Conservation (phyloP, 2,888 invertebrate species). For the Thyatira batis region DNA sequence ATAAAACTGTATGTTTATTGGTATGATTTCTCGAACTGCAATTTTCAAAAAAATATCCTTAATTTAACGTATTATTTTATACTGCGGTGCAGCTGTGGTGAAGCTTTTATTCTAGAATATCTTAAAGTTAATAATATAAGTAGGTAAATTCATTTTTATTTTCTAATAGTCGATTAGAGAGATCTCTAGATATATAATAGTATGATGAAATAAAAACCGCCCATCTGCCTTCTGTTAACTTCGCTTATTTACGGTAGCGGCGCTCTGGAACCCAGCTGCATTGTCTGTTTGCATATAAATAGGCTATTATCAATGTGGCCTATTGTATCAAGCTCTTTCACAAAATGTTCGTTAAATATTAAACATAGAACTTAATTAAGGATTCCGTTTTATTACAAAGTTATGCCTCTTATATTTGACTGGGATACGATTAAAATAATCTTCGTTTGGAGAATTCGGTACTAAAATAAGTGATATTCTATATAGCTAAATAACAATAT, state of each 20-base stretch:
- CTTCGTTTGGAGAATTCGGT: no score
- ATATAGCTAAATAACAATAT: no score
- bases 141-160: no score
- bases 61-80: no score
- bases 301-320: neutral
- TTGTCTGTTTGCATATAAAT: slow-evolving; percentile 4
- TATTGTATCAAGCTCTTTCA: slow-evolving; percentile 1
- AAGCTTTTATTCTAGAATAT: no score
- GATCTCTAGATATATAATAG: neutral
- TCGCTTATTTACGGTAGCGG: slow-evolving; percentile 1
- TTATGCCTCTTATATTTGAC: no score
- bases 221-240: neutral
- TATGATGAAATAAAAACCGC: neutral
- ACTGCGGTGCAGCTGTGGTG: no score
- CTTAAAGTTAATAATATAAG: no score
- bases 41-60: no score
- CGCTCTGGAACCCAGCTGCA: neutral
- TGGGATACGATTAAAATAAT: neutral
- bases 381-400: neutral
- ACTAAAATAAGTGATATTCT: neutral
- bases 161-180: no score
- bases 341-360: neutral
- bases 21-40: no score
- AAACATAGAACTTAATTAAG: neutral
- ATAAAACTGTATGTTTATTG: no score